phyloP scores from a whole-genome alignment of 1,140 invertebrate genomes.

The Eupristina koningsbergeri region DNA sequence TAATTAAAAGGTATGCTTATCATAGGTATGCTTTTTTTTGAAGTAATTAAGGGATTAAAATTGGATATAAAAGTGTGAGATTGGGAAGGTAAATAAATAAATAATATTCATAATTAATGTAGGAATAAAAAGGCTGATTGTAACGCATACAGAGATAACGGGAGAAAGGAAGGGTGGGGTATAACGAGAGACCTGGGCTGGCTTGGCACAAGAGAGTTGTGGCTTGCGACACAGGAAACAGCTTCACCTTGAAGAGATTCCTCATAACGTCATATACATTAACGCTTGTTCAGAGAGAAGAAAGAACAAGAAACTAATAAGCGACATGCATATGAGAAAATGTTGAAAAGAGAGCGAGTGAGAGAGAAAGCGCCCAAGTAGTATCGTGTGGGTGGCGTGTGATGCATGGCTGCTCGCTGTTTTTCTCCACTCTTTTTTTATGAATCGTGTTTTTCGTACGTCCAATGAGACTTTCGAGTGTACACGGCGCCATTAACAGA shows the following conservation, averaged over 20 bases:
- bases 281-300: conserved; percentile 26
- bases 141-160: conserved; percentile 29
- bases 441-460: conserved; percentile 40
- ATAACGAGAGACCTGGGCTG: conserved; percentile 42
- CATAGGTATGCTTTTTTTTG: too few relatives aligned
- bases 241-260: conserved; percentile 61
- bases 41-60: too few relatives aligned
- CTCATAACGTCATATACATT: conserved; percentile 38
- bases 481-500: conserved; percentile 35
- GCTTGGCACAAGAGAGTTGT: conserved; percentile 54
- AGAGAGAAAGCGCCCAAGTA: conserved; percentile 2
- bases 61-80: background rate
- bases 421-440: conserved; percentile 34
- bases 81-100: background rate
- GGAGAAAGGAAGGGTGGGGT: conserved; percentile 39
- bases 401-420: conserved; percentile 29
- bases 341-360: background rate
- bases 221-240: conserved; percentile 68
- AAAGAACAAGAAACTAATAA: conserved; percentile 44
- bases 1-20: too few relatives aligned
- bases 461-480: conserved; percentile 42
- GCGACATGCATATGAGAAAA: conserved; percentile 48
- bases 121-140: background rate
- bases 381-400: conserved; percentile 35
- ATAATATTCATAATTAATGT: conserved; percentile 1